Conservation (phyloP, 35 echinoderm and acorn worm species). For the Patiria miniata region DNA sequence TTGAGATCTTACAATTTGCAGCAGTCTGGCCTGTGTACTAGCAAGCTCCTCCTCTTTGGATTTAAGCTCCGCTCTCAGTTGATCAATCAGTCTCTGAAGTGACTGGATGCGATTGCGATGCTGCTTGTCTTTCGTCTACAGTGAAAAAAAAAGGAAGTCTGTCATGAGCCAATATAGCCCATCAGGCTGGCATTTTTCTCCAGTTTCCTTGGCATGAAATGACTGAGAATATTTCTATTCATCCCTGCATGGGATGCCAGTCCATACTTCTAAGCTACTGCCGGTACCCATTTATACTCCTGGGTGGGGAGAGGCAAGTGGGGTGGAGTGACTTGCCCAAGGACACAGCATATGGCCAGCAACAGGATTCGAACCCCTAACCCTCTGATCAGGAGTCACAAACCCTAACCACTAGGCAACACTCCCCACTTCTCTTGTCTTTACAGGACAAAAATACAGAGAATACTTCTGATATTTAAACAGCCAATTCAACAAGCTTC, state of each 20-base stretch:
- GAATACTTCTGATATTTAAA: background rate
- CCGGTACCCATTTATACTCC: no score
- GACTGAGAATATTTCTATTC: no score
- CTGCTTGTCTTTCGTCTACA: conserved; percentile 64
- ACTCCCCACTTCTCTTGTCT: background rate
- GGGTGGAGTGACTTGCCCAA: no score
- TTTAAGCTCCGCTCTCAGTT: conserved; percentile 69
- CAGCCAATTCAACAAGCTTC: background rate
- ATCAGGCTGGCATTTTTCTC: no score
- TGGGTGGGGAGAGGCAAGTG: no score
- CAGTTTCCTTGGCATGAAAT: no score
- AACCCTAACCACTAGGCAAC: no score
- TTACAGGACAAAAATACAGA: background rate
- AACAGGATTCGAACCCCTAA: no score
- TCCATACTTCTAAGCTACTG: no score
- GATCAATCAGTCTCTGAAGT: conserved; percentile 70
- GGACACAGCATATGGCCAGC: no score
- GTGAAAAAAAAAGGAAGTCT: background rate
- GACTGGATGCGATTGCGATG: conserved; percentile 67
- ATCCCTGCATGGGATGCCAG: background rate
- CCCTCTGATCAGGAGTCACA: no score
- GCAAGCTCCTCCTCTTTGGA: conserved; percentile 41
- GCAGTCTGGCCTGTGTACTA: conserved; percentile 38
- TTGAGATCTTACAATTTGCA: conserved; percentile 71
- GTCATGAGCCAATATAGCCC: no score